Conservation (phyloP, 2,888 invertebrate species). For the Sthenelais limicola region DNA sequence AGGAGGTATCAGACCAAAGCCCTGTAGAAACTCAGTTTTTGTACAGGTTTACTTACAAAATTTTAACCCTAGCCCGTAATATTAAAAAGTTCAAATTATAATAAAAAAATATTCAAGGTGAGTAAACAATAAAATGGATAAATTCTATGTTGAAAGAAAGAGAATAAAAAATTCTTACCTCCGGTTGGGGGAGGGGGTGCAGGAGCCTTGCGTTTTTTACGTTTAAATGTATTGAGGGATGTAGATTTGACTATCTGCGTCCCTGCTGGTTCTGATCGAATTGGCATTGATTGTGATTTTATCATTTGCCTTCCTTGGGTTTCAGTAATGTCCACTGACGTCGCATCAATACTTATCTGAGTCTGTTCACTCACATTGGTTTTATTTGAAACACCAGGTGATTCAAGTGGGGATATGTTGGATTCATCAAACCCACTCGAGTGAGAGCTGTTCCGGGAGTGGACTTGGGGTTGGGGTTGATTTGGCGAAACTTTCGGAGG, state of each 20-base stretch:
- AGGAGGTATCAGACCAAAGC: too few species aligned
- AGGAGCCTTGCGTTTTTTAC: conserved; percentile 39
- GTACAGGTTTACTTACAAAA: too few species aligned
- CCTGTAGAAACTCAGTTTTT: too few species aligned
- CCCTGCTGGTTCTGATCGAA: background rate
- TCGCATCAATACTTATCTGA: conserved; percentile 59
- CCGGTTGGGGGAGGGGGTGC: conserved; percentile 38
- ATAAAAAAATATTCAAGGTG: too few species aligned
- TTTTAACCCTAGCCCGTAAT: too few species aligned
- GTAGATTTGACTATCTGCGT: background rate
- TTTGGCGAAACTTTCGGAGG: conserved; percentile 54
- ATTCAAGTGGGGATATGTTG: conserved; percentile 38
- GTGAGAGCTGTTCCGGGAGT: conserved; percentile 81
- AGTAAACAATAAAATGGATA: too few species aligned
- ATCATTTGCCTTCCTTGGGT: background rate
- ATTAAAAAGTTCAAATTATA: too few species aligned
- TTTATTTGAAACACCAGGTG: conserved; percentile 63
- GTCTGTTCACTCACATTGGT: conserved; percentile 51
- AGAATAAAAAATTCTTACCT: too few species aligned
- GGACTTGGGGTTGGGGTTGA: conserved; percentile 46
- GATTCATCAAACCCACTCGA: conserved; percentile 83
- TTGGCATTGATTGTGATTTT: conserved; percentile 18
- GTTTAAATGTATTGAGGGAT: conserved; percentile 11
- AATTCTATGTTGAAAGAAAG: too few species aligned
- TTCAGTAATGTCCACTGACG: conserved; percentile 60